Conservation (phyloP, 1,140 invertebrate species). For the Micrasema minimum region DNA sequence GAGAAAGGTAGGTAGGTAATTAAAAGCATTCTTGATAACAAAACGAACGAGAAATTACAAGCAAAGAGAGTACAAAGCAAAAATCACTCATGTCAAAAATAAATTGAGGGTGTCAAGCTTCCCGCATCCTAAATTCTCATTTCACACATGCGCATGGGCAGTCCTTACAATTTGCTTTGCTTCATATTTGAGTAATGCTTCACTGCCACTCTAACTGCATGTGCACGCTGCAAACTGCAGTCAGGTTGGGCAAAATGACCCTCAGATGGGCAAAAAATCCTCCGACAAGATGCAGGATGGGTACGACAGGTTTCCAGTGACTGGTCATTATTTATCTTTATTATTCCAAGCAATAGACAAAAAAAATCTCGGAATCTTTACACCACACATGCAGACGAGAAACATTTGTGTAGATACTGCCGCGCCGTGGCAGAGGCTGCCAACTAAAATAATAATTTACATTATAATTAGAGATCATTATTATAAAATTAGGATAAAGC, state of each 20-base stretch:
- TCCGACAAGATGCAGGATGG: slow-evolving; percentile 21
- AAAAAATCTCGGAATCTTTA: slow-evolving; percentile 16
- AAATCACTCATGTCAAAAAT: no score
- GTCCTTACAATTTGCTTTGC: slow-evolving; percentile 15
- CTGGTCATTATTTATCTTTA: slow-evolving; percentile 33
- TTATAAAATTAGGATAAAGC: no score
- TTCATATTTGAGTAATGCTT: slow-evolving; percentile 6
- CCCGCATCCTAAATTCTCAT: no score
- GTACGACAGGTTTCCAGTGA: slow-evolving; percentile 30
- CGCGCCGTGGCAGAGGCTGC: neutral
- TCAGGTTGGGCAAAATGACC: slow-evolving; percentile 14
- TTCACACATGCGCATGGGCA: slow-evolving; percentile 15
- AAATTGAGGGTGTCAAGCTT: no score
- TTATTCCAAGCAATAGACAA: slow-evolving; percentile 32
- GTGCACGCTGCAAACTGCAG: neutral
- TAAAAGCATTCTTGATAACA: no score
- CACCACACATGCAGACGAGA: neutral
- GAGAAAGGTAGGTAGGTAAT: no score
- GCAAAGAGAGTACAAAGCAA: no score
- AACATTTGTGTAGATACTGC: neutral
- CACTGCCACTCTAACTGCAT: neutral
- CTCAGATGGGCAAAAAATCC: slow-evolving; percentile 4
- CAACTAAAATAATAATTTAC: no score
- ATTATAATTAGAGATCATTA: no score
- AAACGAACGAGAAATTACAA: no score